Conservation (phyloP, 2,888 invertebrate species). For the Graphium colonna region DNA sequence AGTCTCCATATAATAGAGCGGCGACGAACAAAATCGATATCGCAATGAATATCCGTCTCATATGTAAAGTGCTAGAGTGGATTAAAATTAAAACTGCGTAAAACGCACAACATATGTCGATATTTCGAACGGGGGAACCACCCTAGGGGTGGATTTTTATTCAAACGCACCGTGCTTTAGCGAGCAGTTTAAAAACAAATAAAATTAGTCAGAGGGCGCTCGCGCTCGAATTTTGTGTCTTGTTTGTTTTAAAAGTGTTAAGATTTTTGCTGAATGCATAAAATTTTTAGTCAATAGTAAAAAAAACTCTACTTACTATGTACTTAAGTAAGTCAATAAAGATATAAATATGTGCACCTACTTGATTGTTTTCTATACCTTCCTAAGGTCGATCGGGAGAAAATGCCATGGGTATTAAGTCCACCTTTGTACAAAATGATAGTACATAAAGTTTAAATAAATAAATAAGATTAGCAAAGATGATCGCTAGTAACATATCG, state of each 20-base stretch:
- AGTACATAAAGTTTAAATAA: no score
- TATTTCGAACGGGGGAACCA: conserved; percentile 36
- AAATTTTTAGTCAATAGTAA: no score
- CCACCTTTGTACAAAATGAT: no score
- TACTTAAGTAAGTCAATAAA: no score
- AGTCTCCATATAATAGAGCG: neutral
- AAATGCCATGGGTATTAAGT: no score
- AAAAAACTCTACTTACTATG: no score
- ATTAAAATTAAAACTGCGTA: conserved; percentile 68
- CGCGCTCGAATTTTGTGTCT: neutral
- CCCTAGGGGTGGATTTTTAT: conserved; percentile 38
- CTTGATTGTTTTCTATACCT: no score
- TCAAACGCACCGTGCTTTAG: conserved; percentile 38
- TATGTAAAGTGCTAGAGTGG: conserved; percentile 38
- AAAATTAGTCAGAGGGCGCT: conserved; percentile 11
- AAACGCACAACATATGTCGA: conserved; percentile 67
- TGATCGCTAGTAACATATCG: no score
- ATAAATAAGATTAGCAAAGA: no score
- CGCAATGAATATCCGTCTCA: conserved; percentile 20
- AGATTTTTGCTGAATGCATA: no score
- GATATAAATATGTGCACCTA: no score
- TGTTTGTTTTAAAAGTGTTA: neutral
- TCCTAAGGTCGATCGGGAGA: no score
- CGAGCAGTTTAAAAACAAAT: conserved; percentile 27
- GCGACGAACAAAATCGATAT: conserved; percentile 14